Base-by-base conservation (phyloP, 2,113 vertebrate species). In the Channa argus region DNA sequence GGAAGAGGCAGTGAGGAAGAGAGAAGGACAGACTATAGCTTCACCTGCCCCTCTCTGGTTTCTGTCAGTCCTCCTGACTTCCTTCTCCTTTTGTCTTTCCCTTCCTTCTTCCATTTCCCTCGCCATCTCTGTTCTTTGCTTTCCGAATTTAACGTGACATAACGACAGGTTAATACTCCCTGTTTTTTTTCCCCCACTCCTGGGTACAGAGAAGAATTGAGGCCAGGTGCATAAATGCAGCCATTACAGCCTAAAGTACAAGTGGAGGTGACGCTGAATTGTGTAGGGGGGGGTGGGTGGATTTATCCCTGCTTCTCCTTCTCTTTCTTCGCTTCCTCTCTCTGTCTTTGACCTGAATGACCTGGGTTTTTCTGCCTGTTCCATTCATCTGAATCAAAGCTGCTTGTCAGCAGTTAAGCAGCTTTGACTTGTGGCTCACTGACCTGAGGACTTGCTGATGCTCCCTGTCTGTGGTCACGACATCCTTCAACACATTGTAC, bases 131-230 rank as follows among this genome's bases (percentile, higher is more conserved):
- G 4, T 54, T 6, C 5, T n/a, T 1, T 9, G 38, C 43, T 65
- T 50, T 72, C 62, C 56, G 49, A 87, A 69, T 87, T 89, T 86
- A 89, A 92, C 90, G 82, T 80, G 63, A 83, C 80, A 83, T 46
- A 46, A 65, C 81, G 78, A 89, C 91, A 92, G 90, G 91, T 94
- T 93, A 93, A 93, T 90, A 82, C 85, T 79, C 79, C 76, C 63
- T 65, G 46, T 44, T 68, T 67, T 5, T 0, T 5, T 3, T 49
- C 45, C 36, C 36, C 33, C 8, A 44, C 37, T 51, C 49, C 14
- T 37, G 43, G 59, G 46, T 41, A 37, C 50, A 61, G 49, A 77
- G 63, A 43, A 46, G 53, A 67, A 41, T 45, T 10, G 43, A 73
- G 46, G 77, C 37, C 33, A 61, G 78, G 69, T 77, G 67, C 80